These are phyloP conservation scores for Paragorgia papillata DNA, from an alignment of 92 coral and sea anemone genomes.

Conservation along the genomic window DNA sequence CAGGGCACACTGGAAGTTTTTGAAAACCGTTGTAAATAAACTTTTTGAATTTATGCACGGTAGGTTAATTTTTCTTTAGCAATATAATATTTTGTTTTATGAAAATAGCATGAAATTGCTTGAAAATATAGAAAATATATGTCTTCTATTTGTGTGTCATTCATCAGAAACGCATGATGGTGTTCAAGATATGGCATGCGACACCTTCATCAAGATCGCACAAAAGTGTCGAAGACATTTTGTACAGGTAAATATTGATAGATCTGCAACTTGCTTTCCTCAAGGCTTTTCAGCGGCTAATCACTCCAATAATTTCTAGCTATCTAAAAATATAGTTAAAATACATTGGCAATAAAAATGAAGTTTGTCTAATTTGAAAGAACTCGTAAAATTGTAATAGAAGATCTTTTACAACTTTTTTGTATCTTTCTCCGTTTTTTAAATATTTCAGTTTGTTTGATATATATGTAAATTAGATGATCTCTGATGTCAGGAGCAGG, in stretches of 20 bases:
- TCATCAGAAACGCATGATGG: conserved; percentile 96
- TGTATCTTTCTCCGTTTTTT: no score
- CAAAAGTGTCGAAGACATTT: conserved; percentile 98
- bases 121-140: no score
- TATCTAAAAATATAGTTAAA: no score
- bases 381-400: no score
- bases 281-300: no score
- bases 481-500: no score
- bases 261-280: no score
- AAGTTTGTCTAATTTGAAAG: no score
- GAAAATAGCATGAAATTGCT: not conserved
- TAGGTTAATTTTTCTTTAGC: conserved; percentile 32
- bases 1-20: conserved; percentile 98
- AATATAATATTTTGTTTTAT: not conserved
- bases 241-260: conserved; percentile 73
- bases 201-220: conserved; percentile 97
- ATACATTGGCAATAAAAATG: no score
- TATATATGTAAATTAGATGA: no score
- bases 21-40: conserved; percentile 96
- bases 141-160: not conserved
- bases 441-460: no score
- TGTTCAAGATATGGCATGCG: conserved; percentile 99
- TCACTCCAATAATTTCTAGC: not conserved
- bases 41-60: conserved; percentile 99
- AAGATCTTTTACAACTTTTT: no score